Base-by-base conservation (phyloP, 2,888 invertebrate genomes). In the Bibio marci region DNA sequence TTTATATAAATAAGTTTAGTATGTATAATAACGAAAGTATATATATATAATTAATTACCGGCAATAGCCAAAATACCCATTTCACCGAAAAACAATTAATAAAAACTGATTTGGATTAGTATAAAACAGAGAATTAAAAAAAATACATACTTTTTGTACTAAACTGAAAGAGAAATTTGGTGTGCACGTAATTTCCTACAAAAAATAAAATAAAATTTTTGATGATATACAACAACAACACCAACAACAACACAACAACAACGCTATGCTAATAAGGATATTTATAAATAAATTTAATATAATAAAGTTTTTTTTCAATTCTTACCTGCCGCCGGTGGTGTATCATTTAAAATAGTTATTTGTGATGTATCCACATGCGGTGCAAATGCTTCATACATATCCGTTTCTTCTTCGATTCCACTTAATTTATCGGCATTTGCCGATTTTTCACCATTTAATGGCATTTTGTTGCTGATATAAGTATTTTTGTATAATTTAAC, bases 331-430 rank as follows among this genome's bases (percentile, higher is more conserved):
- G 67, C 67, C 55, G 69, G 67, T 44, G 71, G 71, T 55, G 71
- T 73, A 49, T 76, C 76, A 35, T 75, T 73, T 45, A 75, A 67
- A 48, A 76, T 72, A 22, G 78, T 76, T 51, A 85, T 80, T 51
- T 80, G 80, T 45, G 75, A 73, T 39, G 79, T 74, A 61, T 85
- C 85, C 46, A 86, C 85, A 60, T 83, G 78, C 42, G 80, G 76
- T 45, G 82, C 80, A 61, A 80, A 86, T 42, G 76, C 79, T 64
- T 80, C 80, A 52, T 79, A 77, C 52, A 77, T 67, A 60, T 80
- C 80, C 48, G 72, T 71, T 63, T 78, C 76, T 64, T 79, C 79
- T 65, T 76, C 77, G 60, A 77, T 71, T 50, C 74, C 75, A 50
- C 78, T 75, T 67, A 79, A 66, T 71, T 76, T 77, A 55, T 73